Evolutionary conservation across 2,113 vertebrate species (phyloP), one percentile per base, ranked within the genome.

Genomic region (Nycticorax nycticorax): DNA sequence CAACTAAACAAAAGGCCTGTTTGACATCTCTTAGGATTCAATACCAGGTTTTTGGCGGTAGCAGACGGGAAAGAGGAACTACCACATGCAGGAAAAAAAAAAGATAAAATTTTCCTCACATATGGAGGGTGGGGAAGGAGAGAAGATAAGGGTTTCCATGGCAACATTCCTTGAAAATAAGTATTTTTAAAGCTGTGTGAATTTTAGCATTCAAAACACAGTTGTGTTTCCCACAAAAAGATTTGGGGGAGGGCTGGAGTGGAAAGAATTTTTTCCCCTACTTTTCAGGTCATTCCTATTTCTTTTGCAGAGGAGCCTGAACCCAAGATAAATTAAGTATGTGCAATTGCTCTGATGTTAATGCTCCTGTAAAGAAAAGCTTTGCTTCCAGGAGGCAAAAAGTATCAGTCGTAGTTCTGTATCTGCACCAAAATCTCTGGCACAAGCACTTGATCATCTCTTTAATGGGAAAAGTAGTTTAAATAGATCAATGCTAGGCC

Each of bases 171-270:
- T 97, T 95, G 89, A 96, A 98, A 93, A 97, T 97, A 97, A 92
- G 93, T 98, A 98, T 98, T 98, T 98, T 98, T 98, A 98, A 98
- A 98, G 98, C 97, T 96, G 86, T 96, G 95, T 95, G 97, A 97
- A 96, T 97, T 96, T 98, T 97, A 97, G 96, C 94, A 97, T 98
- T 98, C 96, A 97, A 98, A 97, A 95, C 97, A 97, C 97, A 96
- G 95, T 98, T 97, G 93, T 96, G 96, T 97, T 96, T 98, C 80
- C 93, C 91, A 97, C 95, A 96, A 96, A 94, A 97, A 97, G 72
- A 82, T 92, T 95, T 96, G 94, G 64, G 45, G 93, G 93, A 94
- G 89, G 76, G 66, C 52, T 96, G 79, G 82, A 93, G 91, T 94
- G 85, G 92, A 96, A 93, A 80, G 83, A 91, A 45, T 83, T 84